Evolutionary conservation across 2,888 invertebrate species (phyloP).

Genomic region (Thereva unica): DNA sequence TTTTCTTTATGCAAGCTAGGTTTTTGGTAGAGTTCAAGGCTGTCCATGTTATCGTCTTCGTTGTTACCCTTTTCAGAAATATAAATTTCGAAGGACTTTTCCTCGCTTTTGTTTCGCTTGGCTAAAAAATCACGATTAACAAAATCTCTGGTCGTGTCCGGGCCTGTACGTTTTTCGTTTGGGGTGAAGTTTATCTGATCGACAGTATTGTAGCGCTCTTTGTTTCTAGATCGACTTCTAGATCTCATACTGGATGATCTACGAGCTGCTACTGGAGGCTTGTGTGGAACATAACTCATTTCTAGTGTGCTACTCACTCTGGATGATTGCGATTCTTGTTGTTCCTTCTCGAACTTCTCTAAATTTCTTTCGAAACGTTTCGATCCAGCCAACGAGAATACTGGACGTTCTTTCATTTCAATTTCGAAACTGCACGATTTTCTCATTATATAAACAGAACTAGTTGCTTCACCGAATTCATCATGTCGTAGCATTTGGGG

Average conservation of each 20-base stretch:
- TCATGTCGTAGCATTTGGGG: slow-evolving; percentile 52
- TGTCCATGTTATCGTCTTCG: slow-evolving; percentile 67
- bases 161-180: slow-evolving; percentile 48
- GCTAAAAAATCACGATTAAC: slow-evolving; percentile 33
- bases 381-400: slow-evolving; percentile 43
- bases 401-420: slow-evolving; percentile 45
- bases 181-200: slow-evolving; percentile 56
- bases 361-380: slow-evolving; percentile 62
- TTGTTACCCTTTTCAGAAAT: slow-evolving; percentile 66
- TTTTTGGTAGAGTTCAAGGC: slow-evolving; percentile 62
- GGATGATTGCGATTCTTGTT: slow-evolving; percentile 57
- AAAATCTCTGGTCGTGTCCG: slow-evolving; percentile 38
- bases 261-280: slow-evolving; percentile 73
- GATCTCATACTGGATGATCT: slow-evolving; percentile 69
- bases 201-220: slow-evolving; percentile 56
- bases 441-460: slow-evolving; percentile 42
- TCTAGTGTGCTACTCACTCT: slow-evolving; percentile 57
- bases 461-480: slow-evolving; percentile 45
- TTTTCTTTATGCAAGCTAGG: slow-evolving; percentile 42
- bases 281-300: slow-evolving; percentile 69
- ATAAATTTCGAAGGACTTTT: slow-evolving; percentile 65
- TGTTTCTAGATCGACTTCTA: slow-evolving; percentile 59
- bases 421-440: slow-evolving; percentile 53
- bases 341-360: slow-evolving; percentile 66
- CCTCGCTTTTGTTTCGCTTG: slow-evolving; percentile 58